phyloP scores from a whole-genome alignment of 2,797 vertebrate genomes.

The Fundulus diaphanus region DNA sequence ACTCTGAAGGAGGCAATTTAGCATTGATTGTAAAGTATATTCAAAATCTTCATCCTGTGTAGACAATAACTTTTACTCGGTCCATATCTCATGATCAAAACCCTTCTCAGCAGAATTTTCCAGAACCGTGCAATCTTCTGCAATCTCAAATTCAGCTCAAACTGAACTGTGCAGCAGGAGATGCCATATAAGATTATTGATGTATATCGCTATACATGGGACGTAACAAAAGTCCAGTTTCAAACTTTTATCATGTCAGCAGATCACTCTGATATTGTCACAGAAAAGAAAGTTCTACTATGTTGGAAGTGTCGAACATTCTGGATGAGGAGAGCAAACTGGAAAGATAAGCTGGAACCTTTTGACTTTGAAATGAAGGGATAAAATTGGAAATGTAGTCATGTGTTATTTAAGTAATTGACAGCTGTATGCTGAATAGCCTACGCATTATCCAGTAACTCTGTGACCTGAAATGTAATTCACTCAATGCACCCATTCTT shows the following conservation, averaged over 20 bases:
- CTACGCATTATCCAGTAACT: slow-evolving; percentile 31
- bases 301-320: slow-evolving; percentile 31
- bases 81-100: slow-evolving; percentile 22
- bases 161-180: slow-evolving; percentile 57
- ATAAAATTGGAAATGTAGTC: slow-evolving; percentile 50
- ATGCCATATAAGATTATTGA: slow-evolving; percentile 66
- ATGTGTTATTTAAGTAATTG: slow-evolving; percentile 58
- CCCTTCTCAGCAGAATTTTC: slow-evolving; percentile 30
- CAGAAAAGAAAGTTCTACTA: slow-evolving; percentile 35
- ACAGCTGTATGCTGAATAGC: slow-evolving; percentile 50
- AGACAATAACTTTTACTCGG: slow-evolving; percentile 16
- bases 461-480: slow-evolving; percentile 48
- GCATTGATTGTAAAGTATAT: slow-evolving; percentile 15
- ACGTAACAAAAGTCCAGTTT: slow-evolving; percentile 59
- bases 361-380: slow-evolving; percentile 60
- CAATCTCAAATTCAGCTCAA: slow-evolving; percentile 61
- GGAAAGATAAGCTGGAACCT: slow-evolving; percentile 53
- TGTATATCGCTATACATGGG: slow-evolving; percentile 70
- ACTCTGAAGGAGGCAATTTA: slow-evolving; percentile 4
- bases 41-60: slow-evolving; percentile 2
- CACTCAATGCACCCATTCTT: slow-evolving; percentile 32
- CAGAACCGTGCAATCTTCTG: slow-evolving; percentile 47
- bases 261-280: slow-evolving; percentile 64
- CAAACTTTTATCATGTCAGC: slow-evolving; percentile 65
- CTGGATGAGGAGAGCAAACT: slow-evolving; percentile 46